Percentiles rank a stretch among this genome's conserved stretches.
These are phyloP conservation scores for Drosophila punjabiensis DNA, from an alignment of 1,140 invertebrate species.

Conservation along the genomic window DNA sequence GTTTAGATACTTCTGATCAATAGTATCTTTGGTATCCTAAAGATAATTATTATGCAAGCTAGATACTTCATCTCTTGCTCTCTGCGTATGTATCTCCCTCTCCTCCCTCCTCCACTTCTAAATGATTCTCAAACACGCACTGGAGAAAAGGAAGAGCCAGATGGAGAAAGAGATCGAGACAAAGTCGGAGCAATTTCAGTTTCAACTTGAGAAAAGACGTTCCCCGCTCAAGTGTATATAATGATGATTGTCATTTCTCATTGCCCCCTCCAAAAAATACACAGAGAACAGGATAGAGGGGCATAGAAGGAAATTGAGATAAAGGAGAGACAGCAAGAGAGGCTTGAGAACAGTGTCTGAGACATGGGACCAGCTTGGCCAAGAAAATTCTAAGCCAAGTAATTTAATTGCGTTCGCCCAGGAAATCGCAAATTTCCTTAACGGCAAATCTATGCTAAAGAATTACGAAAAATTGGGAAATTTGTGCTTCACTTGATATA, in stretches of 20 bases:
- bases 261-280: slow-evolving; percentile 37
- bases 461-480: neutral
- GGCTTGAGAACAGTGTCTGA: neutral
- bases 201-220: slow-evolving; percentile 48
- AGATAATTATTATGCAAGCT: slow-evolving; percentile 33
- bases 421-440: slow-evolving; percentile 39
- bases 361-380: slow-evolving; percentile 18
- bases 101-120: neutral
- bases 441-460: neutral
- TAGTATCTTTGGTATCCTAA: slow-evolving; percentile 16
- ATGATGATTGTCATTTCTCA: slow-evolving; percentile 81
- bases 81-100: neutral
- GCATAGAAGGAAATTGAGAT: slow-evolving; percentile 1
- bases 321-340: neutral
- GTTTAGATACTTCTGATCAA: neutral
- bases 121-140: slow-evolving; percentile 38
- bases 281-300: slow-evolving; percentile 10
- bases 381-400: slow-evolving; percentile 36
- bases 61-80: neutral
- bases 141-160: slow-evolving; percentile 5
- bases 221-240: slow-evolving; percentile 67
- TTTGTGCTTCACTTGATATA: too few species aligned
- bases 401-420: slow-evolving; percentile 27
- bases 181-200: slow-evolving; percentile 58
- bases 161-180: slow-evolving; percentile 8